These are phyloP conservation scores for Rhyacophila brunnea DNA, from an alignment of 1,140 invertebrate genomes.

Conservation along the genomic window DNA sequence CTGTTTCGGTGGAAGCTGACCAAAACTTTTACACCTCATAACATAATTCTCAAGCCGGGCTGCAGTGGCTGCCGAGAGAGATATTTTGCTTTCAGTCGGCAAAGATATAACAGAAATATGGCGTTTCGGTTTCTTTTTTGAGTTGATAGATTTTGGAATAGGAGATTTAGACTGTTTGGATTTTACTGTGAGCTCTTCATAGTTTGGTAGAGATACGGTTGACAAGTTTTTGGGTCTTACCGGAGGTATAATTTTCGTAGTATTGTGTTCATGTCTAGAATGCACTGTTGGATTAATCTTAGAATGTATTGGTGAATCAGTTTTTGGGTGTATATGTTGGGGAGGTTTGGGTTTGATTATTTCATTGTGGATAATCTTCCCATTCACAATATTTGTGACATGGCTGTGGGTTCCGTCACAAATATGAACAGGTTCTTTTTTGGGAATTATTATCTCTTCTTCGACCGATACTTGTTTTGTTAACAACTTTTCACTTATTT, in stretches of 20 bases:
- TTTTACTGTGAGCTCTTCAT: conserved; percentile 40
- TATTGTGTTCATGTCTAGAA: neutral
- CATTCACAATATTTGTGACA: conserved; percentile 25
- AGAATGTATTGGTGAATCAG: neutral
- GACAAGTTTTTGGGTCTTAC: conserved; percentile 46
- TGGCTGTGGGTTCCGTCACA: conserved; percentile 32
- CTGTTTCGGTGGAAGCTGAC: conserved; percentile 37
- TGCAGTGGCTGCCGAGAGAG: conserved; percentile 33
- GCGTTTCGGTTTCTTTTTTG: conserved; percentile 22
- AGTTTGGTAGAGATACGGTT: conserved; percentile 51
- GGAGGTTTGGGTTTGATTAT: conserved; percentile 1
- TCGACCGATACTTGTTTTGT: conserved; percentile 21
- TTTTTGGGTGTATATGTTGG: no score
- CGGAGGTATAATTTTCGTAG: neutral
- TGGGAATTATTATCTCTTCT: conserved; percentile 32
- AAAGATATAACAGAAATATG: conserved; percentile 28
- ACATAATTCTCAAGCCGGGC: conserved; percentile 40
- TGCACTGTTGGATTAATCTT: neutral
- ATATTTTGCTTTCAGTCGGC: conserved; percentile 31
- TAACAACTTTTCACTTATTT: neutral
- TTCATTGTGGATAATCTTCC: conserved; percentile 23
- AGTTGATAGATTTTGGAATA: neutral
- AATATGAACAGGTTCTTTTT: conserved; percentile 32
- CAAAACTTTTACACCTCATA: conserved; percentile 36
- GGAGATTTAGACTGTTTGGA: conserved; percentile 5